These are phyloP conservation scores for Caerostris extrusa DNA, from an alignment of 1,140 invertebrate species.

Conservation along the genomic window DNA sequence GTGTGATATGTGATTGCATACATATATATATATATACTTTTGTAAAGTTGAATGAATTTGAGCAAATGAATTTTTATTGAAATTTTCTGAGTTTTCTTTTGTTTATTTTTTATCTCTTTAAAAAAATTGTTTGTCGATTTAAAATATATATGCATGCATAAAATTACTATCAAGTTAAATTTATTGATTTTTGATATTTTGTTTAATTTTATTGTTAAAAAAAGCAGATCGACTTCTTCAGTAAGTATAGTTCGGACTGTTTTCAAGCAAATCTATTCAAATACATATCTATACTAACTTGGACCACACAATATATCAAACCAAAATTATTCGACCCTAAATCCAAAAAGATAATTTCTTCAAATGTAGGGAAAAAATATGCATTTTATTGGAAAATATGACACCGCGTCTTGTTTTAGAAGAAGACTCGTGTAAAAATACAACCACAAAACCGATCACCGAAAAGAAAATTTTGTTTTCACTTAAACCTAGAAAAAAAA, in stretches of 20 bases:
- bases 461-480: conserved; percentile 11
- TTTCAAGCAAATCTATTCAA: neutral
- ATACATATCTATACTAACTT: neutral
- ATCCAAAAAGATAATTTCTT: neutral
- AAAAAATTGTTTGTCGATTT: too few relatives aligned
- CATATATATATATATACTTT: too few relatives aligned
- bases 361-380: neutral
- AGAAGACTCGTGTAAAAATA: neutral
- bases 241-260: too few relatives aligned
- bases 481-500: neutral
- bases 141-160: too few relatives aligned
- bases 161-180: too few relatives aligned
- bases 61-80: too few relatives aligned
- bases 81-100: too few relatives aligned
- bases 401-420: neutral
- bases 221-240: neutral
- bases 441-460: neutral
- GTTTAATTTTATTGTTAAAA: too few relatives aligned
- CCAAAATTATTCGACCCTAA: neutral
- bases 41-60: too few relatives aligned
- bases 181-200: too few relatives aligned
- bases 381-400: conserved; percentile 29
- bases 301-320: neutral
- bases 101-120: too few relatives aligned
- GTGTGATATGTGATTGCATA: too few relatives aligned